A percentile compares a stretch with the other conserved stretches of the same genome.
phyloP scores from a whole-genome alignment of 2,888 invertebrate species.

The Actias luna region DNA sequence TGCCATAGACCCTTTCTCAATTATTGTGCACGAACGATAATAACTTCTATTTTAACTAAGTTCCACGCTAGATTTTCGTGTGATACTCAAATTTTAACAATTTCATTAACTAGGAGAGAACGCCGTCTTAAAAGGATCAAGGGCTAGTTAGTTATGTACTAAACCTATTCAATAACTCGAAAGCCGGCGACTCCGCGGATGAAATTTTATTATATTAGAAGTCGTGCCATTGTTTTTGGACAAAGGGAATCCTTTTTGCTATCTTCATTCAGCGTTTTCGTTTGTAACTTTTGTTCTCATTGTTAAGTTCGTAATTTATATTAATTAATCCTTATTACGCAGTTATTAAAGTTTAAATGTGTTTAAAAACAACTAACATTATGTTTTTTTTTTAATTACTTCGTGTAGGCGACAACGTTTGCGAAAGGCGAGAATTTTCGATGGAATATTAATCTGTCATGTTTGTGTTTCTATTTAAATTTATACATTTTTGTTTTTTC shows the following conservation, averaged over 20 bases:
- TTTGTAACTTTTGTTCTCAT: conserved; percentile 8
- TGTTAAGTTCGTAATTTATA: conserved; percentile 7
- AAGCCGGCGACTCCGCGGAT: not conserved
- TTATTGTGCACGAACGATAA: too few relatives aligned
- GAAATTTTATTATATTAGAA: conserved; percentile 9
- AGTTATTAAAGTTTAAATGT: not conserved
- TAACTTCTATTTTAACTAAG: too few relatives aligned
- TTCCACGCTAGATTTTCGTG: not conserved
- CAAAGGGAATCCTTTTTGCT: conserved; percentile 8
- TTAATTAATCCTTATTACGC: not conserved
- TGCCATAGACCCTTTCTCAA: too few relatives aligned
- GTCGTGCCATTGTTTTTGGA: not conserved
- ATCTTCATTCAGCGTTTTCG: conserved; percentile 7
- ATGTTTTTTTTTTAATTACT: too few relatives aligned
- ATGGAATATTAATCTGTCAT: too few relatives aligned
- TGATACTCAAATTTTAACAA: not conserved
- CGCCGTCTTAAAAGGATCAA: conserved; percentile 25
- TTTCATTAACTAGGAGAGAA: not conserved
- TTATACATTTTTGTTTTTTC: too few relatives aligned
- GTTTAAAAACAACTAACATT: not conserved
- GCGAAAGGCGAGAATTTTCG: too few relatives aligned
- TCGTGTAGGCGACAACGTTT: too few relatives aligned
- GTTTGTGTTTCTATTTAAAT: too few relatives aligned
- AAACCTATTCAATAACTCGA: not conserved
- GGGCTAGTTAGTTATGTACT: not conserved